These are phyloP conservation scores for Anastatus disparis DNA, from an alignment of 1,140 invertebrate species.

Conservation along the genomic window DNA sequence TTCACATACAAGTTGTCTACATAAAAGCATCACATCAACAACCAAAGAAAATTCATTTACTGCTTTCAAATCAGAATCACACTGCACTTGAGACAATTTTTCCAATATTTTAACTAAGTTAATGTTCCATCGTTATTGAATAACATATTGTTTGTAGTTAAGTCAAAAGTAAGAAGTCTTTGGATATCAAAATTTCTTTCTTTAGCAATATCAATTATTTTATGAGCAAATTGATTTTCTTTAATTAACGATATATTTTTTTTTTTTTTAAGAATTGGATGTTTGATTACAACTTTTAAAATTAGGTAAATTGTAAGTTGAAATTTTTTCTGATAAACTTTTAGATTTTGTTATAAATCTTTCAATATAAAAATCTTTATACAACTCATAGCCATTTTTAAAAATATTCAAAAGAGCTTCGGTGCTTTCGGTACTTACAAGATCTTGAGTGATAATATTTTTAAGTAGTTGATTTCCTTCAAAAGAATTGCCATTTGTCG, in stretches of 20 bases:
- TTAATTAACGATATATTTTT: background rate
- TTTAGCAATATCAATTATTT: too few relatives aligned
- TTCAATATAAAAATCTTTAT: background rate
- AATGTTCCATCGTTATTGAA: too few relatives aligned
- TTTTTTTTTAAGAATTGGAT: background rate
- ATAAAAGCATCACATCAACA: background rate
- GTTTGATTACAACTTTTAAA: background rate
- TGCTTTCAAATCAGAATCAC: too few relatives aligned
- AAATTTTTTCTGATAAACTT: background rate
- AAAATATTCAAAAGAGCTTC: conserved; percentile 4
- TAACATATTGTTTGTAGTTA: too few relatives aligned
- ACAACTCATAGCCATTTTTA: background rate
- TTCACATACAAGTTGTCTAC: background rate
- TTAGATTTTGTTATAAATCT: background rate
- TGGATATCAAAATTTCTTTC: background rate
- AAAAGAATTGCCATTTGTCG: background rate
- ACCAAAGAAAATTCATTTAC: background rate
- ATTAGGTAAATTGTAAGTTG: background rate
- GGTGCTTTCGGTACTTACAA: background rate
- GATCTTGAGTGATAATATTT: conserved; percentile 1
- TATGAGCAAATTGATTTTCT: background rate
- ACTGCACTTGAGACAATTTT: too few relatives aligned
- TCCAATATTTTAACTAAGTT: too few relatives aligned
- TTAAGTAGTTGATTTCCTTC: background rate
- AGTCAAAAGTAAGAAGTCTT: background rate